Conservation (phyloP, 1,140 invertebrate genomes). For the Aphidius ervi region DNA sequence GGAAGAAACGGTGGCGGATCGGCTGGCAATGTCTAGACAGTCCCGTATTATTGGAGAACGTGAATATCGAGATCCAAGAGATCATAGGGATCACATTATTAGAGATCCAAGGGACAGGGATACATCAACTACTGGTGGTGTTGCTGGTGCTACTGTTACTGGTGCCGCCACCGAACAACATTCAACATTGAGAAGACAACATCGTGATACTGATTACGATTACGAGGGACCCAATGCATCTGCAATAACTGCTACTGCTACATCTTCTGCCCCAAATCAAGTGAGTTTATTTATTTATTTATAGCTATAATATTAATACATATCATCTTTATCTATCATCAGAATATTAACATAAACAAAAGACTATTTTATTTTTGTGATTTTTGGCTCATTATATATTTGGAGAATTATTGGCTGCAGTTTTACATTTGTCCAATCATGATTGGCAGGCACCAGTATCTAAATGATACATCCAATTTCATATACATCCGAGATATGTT, state of each 20-base stretch:
- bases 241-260: slow-evolving; percentile 23
- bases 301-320: not conserved
- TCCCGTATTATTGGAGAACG: slow-evolving; percentile 27
- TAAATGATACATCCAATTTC: no score
- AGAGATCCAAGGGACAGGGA: slow-evolving; percentile 29
- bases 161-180: slow-evolving; percentile 2
- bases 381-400: no score
- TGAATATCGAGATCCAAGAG: slow-evolving; percentile 25
- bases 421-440: no score
- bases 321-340: no score
- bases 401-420: no score
- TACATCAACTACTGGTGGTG: no score
- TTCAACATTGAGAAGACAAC: slow-evolving; percentile 3
- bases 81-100: slow-evolving; percentile 27
- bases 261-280: slow-evolving; percentile 41
- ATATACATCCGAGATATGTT: no score
- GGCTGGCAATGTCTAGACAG: slow-evolving; percentile 45
- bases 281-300: slow-evolving; percentile 30
- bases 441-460: no score
- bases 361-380: no score
- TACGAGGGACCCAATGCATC: slow-evolving; percentile 35
- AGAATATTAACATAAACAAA: no score
- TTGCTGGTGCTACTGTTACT: not conserved
- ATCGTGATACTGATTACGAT: slow-evolving; percentile 33
- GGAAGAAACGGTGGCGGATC: slow-evolving; percentile 33